Base-by-base conservation (phyloP, 2,888 invertebrate species). In the Drosophila cracens region DNA sequence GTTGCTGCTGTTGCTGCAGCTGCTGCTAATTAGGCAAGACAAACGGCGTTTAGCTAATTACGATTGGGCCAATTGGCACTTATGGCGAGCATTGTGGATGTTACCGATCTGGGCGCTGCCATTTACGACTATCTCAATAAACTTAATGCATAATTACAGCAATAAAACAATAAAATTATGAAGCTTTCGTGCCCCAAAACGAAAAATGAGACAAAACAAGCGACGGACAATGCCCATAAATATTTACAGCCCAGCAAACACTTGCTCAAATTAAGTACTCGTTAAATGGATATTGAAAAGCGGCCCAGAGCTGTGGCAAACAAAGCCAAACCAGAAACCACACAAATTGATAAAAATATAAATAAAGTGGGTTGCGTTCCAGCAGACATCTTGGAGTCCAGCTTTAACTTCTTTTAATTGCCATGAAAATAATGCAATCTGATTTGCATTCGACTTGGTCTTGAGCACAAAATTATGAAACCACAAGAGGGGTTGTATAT, bases 181-280 rank as follows among this genome's bases (percentile, higher is more conserved):
- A 81, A 79, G 76, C 75, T 65, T 40, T 53, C 29, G 48, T 51
- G 70, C 57, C 61, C 53, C 59, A 1, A 10, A 51, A 68, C 63
- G 16, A 29, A 40, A 54, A 73, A 69, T 69, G 71, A 70, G 59
- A 67, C 67, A 65, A 38, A 67, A 56, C 69, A 60, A 64, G 51
- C 61, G 38, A 49, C 52, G 59, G 74, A 46, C 72, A 69, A 72
- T 60, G 72, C 76, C 74, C 75, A 88, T 88, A 90, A 88, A 88
- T 86, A 90, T 90, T 87, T 90, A 87, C 87, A 88, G 77, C 87
- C 82, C 79, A 86, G 80, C 86, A 86, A 89, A 87, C 87, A 89
- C 87, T 90, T 88, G 89, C 81, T 78, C 75, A 81, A 88, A 88
- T 88, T 88, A 88, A 90, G 87, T 86, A 90, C 87, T 89, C 84